A percentile compares a stretch with the other conserved stretches of the same genome.
Evolutionary conservation across 2,113 vertebrate genomes (phyloP).

Genomic region (Pitta sordida): DNA sequence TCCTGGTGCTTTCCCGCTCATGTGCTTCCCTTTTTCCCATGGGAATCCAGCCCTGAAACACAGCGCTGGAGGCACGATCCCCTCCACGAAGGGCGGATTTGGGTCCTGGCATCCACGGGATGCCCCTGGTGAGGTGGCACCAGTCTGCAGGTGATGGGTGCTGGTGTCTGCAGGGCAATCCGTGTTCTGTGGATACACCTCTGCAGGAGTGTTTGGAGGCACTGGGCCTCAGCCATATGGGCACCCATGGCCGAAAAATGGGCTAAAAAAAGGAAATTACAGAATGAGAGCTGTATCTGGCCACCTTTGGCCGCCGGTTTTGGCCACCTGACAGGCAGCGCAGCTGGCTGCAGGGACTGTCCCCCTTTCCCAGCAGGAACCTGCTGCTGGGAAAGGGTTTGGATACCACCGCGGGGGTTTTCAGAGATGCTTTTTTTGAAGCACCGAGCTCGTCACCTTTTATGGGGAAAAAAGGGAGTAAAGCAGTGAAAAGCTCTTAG

Average conservation of each 20-base stretch:
- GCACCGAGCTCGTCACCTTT: neutral
- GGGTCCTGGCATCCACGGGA: neutral
- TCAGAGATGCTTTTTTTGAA: neutral
- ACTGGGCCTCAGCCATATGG: rapidly evolving
- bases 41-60: neutral
- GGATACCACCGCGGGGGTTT: rapidly evolving
- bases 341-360: rapidly evolving
- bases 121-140: neutral
- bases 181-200: rapidly evolving
- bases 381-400: neutral
- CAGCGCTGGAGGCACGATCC: rapidly evolving
- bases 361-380: neutral
- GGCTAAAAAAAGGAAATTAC: neutral
- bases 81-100: rapidly evolving
- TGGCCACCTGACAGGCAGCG: neutral
- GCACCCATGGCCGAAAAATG: rapidly evolving
- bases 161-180: neutral
- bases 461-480: too few relatives aligned
- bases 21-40: neutral
- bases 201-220: rapidly evolving
- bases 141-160: rapidly evolving
- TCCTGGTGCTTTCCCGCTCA: neutral
- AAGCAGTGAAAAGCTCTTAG: neutral
- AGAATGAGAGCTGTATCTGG: neutral
- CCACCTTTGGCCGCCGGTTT: neutral